A percentile compares a stretch with the other conserved stretches of the same genome.
These are phyloP conservation scores for Macrochelys suwanniensis DNA, from an alignment of 2,797 vertebrate species.

Conservation along the genomic window DNA sequence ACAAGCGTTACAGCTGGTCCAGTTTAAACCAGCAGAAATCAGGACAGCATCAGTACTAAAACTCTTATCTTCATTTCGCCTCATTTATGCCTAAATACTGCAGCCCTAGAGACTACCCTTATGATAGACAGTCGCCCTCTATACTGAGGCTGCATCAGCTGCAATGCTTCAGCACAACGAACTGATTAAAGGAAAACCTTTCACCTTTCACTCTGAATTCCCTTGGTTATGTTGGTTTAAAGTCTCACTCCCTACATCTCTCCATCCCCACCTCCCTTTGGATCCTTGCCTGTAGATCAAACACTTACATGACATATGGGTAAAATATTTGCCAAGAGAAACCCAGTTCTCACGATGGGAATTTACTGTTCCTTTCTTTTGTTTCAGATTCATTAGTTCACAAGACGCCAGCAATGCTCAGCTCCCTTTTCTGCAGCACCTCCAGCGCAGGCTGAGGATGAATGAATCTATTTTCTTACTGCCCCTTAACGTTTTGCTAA, in stretches of 20 bases:
- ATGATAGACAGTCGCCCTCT: background rate
- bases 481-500: background rate
- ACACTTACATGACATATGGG: background rate
- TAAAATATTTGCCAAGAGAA: conserved; percentile 4
- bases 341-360: conserved; percentile 20
- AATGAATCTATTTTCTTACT: background rate
- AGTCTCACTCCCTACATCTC: background rate
- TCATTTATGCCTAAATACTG: background rate
- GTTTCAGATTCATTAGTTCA: background rate
- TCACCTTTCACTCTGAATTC: conserved; percentile 2
- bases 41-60: background rate
- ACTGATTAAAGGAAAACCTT: conserved; percentile 35
- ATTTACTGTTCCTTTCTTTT: background rate
- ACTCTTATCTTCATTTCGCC: background rate
- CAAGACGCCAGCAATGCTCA: background rate
- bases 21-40: background rate
- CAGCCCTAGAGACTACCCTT: fast-evolving
- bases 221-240: conserved; percentile 12
- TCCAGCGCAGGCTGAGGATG: background rate
- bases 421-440: background rate
- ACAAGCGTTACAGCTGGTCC: background rate
- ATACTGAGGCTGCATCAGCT: background rate
- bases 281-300: conserved; percentile 6
- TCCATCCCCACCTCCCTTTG: background rate
- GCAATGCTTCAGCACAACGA: background rate